Base-by-base conservation (phyloP, 2,113 vertebrate genomes). In the Sinocyclocheilus anshuiensis region DNA sequence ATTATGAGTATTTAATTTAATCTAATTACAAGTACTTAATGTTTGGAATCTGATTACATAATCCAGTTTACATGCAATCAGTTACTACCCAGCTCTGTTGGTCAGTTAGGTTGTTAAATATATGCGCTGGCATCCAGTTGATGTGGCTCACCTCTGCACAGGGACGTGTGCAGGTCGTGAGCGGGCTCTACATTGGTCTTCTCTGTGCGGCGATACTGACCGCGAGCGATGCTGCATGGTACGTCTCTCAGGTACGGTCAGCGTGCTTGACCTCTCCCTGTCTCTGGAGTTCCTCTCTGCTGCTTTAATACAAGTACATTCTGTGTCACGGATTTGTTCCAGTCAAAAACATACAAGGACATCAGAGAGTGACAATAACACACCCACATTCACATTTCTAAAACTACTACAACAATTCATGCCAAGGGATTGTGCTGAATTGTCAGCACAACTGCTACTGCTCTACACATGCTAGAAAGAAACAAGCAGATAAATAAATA, bases 171-270 rank as follows among this genome's bases (percentile, higher is more conserved):
- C 95, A 89, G 97, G 97, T 87, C 97, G 96, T 86, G 98, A 99
- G 80, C 98, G 97, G 86, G 96, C 95, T 94, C 96, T 95, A 93
- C 96, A 96, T 93, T 97, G 96, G 92, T 98, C 97, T 82, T 98
- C 97, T 45, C 97, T 94, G 92, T 98, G 97, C 91, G 98, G 98
- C 89, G 98, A 99, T 82, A 99, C 97, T 0, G 98, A 99, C 77
- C 98, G 97, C 1, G 98, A 99, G 81, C 98, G 97, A 93, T 98
- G 97, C 93, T 98, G 97, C 1, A 96, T 88, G 71, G 95, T n/a
- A n/a, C n/a, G 96, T 92, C 98, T 97, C 84, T 98, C 97, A 29
- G 98, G 97, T 89, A 99, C 98, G 71, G 96, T 96, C 94, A 99
- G 86, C 1, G 96, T 98, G 63, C 96, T 96, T 86, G 95, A 94